These are phyloP conservation scores for Rhinichthys klamathensis DNA, from an alignment of 2,113 vertebrate genomes.

Conservation along the genomic window DNA sequence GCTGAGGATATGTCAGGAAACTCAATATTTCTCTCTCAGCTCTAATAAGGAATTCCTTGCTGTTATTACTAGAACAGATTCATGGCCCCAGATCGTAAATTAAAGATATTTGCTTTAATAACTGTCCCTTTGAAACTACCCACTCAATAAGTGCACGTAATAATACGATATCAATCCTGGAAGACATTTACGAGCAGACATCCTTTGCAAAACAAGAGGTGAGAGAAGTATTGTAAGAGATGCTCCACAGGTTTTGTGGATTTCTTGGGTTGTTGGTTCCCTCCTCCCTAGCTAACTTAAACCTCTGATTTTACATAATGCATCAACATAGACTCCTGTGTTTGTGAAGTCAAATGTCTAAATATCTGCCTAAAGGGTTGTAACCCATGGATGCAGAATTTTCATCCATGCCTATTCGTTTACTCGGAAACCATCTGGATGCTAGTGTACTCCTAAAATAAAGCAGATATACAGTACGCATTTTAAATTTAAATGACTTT, in stretches of 20 bases:
- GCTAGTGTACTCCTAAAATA: not conserved
- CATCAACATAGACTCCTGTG: not conserved
- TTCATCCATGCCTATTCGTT: not conserved
- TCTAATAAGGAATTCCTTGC: constrained; percentile 60
- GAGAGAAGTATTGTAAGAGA: constrained; percentile 25
- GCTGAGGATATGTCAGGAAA: constrained; percentile 57
- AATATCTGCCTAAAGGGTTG: not conserved
- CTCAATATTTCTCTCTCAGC: constrained; percentile 57
- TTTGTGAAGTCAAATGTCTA: not conserved
- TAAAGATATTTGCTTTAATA: constrained; percentile 66
- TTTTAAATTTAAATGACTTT: constrained; percentile 1
- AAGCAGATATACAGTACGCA: not conserved
- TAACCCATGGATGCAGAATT: not conserved
- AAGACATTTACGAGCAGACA: constrained; percentile 69
- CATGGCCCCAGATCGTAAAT: constrained; percentile 62
- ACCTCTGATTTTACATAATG: not conserved
- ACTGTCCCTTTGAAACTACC: constrained; percentile 61
- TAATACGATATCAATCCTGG: constrained; percentile 68
- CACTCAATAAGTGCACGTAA: constrained; percentile 55
- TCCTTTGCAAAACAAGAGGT: constrained; percentile 56
- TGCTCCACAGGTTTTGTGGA: not conserved
- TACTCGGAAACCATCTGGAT: not conserved
- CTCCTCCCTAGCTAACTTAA: constrained; percentile 16
- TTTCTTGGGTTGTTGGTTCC: constrained; percentile 37
- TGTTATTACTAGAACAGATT: constrained; percentile 63